Percentiles rank a stretch among this genome's conserved stretches.
phyloP scores from a whole-genome alignment of 2,797 vertebrate genomes.

The Neopelma chrysocephalum region DNA sequence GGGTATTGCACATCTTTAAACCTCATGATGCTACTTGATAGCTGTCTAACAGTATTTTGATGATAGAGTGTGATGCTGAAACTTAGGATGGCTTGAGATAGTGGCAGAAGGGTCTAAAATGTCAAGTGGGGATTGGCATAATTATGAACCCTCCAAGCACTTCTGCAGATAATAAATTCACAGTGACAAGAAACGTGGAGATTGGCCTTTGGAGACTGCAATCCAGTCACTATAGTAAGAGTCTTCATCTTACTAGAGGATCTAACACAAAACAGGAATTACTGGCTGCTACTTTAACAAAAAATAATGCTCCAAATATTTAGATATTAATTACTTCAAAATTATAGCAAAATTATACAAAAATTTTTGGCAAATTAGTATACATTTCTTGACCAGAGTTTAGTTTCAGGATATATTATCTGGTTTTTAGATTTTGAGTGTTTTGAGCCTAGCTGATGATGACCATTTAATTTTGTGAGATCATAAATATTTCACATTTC shows the following conservation, averaged over 20 bases:
- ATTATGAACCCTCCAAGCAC: neutral
- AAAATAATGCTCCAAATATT: neutral
- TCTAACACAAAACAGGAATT: neutral
- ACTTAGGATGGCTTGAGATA: neutral
- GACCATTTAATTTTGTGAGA: neutral
- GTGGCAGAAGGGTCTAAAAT: constrained; percentile 16
- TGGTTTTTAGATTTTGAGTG: neutral
- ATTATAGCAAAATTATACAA: neutral
- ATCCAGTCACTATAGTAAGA: neutral
- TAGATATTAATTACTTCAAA: neutral
- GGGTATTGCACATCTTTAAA: neutral
- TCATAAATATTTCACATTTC: neutral
- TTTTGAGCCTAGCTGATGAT: neutral
- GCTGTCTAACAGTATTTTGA: constrained; percentile 20
- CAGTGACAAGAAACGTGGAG: neutral
- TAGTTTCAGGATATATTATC: neutral
- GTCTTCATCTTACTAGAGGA: neutral
- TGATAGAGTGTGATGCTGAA: neutral
- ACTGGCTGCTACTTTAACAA: neutral
- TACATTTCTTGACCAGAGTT: neutral
- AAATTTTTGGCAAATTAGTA: neutral
- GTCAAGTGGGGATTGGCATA: constrained; percentile 12
- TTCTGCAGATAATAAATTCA: constrained; percentile 5
- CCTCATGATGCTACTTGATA: neutral
- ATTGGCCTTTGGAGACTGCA: neutral